Evolutionary conservation across 2,113 vertebrate genomes (phyloP), one percentile per base, ranked within the genome.

Genomic region (Odontesthes bonariensis): DNA sequence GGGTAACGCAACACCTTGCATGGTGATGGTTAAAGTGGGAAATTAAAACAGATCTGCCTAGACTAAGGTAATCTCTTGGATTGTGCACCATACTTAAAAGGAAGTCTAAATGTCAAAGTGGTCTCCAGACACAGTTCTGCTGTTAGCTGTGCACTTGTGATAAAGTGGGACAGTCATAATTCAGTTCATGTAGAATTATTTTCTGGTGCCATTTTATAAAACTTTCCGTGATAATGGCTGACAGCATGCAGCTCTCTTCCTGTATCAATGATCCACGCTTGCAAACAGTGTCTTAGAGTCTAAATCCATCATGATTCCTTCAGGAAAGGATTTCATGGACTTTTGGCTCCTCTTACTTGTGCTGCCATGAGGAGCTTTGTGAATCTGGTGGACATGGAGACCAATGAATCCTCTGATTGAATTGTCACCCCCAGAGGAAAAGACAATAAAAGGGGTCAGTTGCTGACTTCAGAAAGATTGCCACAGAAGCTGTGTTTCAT

Each of bases 351-450:
- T 74, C 61, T 88, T 77, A 81, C 60, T 75, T 68, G 86, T 63
- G 80, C 76, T 89, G 89, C 86, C 81, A 78, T 20, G 69, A 75
- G 80, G 85, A 64, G 86, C 86, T 85, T 73, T 88, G 79, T 82
- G 81, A 80, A 76, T 81, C 55, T 77, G 73, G 61, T 62, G 83
- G 44, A 82, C 68, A 77, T 59, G 67, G 64, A 66, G 57, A 82
- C 75, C 80, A 82, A 64, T 75, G 87, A 85, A 86, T 91, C 84
- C 88, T 82, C 71, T 86, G 83, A 90, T 87, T 89, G 86, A 91
- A 88, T 89, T 86, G 85, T 88, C 79, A 65, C 58, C 87, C 89
- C 85, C 85, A 73, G 72, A 55, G 81, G 85, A 88, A 80, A 62
- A 74, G 53, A 84, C 74, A 86, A 89, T 86, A 60, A 90, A 88